Percentiles rank a stretch among this genome's conserved stretches.
Evolutionary conservation across 2,888 invertebrate species (phyloP).

Genomic region (Oligia latruncula): DNA sequence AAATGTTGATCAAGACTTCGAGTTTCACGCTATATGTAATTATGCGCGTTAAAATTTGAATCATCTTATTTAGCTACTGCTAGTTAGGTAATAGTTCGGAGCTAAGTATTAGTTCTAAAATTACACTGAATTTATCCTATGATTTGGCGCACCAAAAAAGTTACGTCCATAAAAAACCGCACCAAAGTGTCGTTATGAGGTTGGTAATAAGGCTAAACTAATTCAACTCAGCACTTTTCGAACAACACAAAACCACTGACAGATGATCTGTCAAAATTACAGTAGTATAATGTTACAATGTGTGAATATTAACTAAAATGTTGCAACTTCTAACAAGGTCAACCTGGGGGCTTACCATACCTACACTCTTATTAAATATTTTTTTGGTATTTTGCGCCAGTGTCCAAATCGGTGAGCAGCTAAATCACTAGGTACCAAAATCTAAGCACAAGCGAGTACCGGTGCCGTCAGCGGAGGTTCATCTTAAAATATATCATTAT

Average conservation of each 20-base stretch:
- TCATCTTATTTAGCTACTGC: conserved; percentile 9
- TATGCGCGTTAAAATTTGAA: conserved; percentile 16
- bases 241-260: neutral
- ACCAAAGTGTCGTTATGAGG: neutral
- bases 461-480: too few relatives aligned
- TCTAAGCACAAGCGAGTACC: neutral
- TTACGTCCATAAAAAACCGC: too few relatives aligned
- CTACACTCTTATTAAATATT: too few relatives aligned
- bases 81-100: neutral
- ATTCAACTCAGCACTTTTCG: neutral
- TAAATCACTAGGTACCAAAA: neutral
- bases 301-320: too few relatives aligned
- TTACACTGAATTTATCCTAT: neutral
- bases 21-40: neutral
- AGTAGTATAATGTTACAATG: too few relatives aligned
- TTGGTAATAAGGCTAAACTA: too few relatives aligned
- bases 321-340: too few relatives aligned
- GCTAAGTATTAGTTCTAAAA: neutral
- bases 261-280: too few relatives aligned
- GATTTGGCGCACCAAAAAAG: neutral
- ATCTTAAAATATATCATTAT: neutral
- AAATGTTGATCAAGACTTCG: conserved; percentile 12
- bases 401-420: neutral
- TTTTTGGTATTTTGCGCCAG: neutral
- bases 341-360: too few relatives aligned